Conservation (phyloP, 2,888 invertebrate genomes). For the Acronicta leporina region DNA sequence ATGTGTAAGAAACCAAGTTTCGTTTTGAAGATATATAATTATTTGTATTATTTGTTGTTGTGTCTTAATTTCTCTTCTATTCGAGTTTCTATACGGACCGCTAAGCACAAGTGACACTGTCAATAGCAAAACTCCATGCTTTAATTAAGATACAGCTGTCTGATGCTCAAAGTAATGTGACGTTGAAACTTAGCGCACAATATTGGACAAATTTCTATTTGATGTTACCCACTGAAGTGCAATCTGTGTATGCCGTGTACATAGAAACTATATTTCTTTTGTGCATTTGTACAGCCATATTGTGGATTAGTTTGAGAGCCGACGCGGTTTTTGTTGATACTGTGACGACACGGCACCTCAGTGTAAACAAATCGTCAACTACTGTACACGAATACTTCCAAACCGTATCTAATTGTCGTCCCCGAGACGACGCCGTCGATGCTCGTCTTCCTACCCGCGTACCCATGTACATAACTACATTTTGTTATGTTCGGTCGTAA, state of each 20-base stretch:
- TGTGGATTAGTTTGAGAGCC: slow-evolving; percentile 68
- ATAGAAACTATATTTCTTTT: slow-evolving; percentile 78
- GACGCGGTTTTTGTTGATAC: slow-evolving; percentile 56
- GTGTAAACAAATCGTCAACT: slow-evolving; percentile 19
- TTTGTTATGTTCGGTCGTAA: slow-evolving; percentile 42
- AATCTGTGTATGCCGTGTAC: slow-evolving; percentile 84
- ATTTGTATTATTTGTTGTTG: slow-evolving; percentile 88
- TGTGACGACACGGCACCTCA: slow-evolving; percentile 37
- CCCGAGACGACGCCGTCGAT: slow-evolving; percentile 20
- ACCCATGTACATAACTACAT: slow-evolving; percentile 42
- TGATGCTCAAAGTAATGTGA: slow-evolving; percentile 87
- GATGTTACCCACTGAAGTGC: slow-evolving; percentile 84
- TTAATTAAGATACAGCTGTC: slow-evolving; percentile 85
- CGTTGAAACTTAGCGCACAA: slow-evolving; percentile 88
- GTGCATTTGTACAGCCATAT: slow-evolving; percentile 82
- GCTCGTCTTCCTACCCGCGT: slow-evolving; percentile 44
- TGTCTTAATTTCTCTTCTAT: slow-evolving; percentile 75
- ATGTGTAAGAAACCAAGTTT: slow-evolving; percentile 87
- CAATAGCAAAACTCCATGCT: slow-evolving; percentile 88
- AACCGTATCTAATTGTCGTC: slow-evolving; percentile 13
- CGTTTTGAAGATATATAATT: slow-evolving; percentile 84
- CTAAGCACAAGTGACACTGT: slow-evolving; percentile 78
- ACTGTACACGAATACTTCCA: slow-evolving; percentile 33
- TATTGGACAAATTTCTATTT: slow-evolving; percentile 81
- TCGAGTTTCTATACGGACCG: slow-evolving; percentile 68